phyloP scores from a whole-genome alignment of 2,113 vertebrate genomes.

The Gymnocephalus cernua region DNA sequence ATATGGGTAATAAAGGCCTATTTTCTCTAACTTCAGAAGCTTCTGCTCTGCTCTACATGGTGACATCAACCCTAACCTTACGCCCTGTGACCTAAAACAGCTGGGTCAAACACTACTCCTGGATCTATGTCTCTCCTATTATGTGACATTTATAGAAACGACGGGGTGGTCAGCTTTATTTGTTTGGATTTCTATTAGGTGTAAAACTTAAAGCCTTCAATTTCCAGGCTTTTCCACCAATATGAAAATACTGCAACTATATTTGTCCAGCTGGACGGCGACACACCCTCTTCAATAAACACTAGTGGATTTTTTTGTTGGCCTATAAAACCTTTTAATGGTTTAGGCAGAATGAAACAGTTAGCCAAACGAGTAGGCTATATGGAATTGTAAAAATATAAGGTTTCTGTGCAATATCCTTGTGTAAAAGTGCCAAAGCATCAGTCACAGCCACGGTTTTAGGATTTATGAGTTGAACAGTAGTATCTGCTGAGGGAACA shows the following conservation, averaged over 20 bases:
- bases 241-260: slow-evolving; percentile 57
- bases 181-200: slow-evolving; percentile 59
- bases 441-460: slow-evolving; percentile 70
- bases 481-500: slow-evolving; percentile 18
- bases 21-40: slow-evolving; percentile 53
- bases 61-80: slow-evolving; percentile 61
- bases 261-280: slow-evolving; percentile 27
- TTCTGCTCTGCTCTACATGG: slow-evolving; percentile 65
- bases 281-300: slow-evolving; percentile 72
- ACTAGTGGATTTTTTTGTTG: slow-evolving; percentile 65
- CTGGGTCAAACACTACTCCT: slow-evolving; percentile 54
- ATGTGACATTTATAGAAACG: slow-evolving; percentile 60
- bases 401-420: slow-evolving; percentile 73
- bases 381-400: slow-evolving; percentile 79
- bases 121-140: slow-evolving; percentile 39
- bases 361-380: slow-evolving; percentile 56
- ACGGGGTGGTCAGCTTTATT: slow-evolving; percentile 58
- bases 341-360: slow-evolving; percentile 61
- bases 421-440: slow-evolving; percentile 80
- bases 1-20: slow-evolving; percentile 64
- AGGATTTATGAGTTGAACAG: slow-evolving; percentile 75
- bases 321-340: slow-evolving; percentile 75
- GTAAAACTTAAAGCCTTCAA: slow-evolving; percentile 61
- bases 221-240: slow-evolving; percentile 52
- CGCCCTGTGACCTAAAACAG: slow-evolving; percentile 55